Evolutionary conservation across 2,113 vertebrate species (phyloP).

Genomic region (Myotis davidii): DNA sequence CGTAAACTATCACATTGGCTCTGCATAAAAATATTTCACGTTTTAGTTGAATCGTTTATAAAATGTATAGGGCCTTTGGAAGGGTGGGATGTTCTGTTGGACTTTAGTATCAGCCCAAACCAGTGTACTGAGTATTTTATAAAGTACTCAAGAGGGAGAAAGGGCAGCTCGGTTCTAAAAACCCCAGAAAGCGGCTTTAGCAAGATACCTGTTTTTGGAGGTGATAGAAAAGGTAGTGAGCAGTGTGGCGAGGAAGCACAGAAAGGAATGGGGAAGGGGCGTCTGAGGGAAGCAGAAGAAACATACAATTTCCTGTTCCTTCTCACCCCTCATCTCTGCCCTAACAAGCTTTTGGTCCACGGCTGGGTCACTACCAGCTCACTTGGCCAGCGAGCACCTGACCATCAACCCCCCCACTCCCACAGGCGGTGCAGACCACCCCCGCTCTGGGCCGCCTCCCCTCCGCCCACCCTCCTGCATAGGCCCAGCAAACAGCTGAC

Average conservation of each 20-base stretch:
- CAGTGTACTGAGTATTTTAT: background rate
- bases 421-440: background rate
- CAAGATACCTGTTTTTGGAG: background rate
- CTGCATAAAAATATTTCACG: background rate
- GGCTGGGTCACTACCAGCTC: background rate
- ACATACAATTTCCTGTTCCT: background rate
- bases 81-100: background rate
- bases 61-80: background rate
- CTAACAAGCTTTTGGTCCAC: background rate
- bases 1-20: background rate
- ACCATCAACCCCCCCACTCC: too few species aligned
- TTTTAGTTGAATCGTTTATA: background rate
- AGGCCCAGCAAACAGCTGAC: background rate
- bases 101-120: background rate
- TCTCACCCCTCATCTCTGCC: background rate
- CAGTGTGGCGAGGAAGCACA: accelerated
- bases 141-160: background rate
- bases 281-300: background rate
- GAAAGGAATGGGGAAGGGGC: background rate
- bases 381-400: background rate
- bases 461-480: background rate
- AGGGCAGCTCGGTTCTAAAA: background rate
- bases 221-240: background rate
- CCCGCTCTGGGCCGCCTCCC: background rate
- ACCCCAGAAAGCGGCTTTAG: background rate